Base-by-base conservation (phyloP, 2,113 vertebrate species). In the Coturnix japonica region DNA sequence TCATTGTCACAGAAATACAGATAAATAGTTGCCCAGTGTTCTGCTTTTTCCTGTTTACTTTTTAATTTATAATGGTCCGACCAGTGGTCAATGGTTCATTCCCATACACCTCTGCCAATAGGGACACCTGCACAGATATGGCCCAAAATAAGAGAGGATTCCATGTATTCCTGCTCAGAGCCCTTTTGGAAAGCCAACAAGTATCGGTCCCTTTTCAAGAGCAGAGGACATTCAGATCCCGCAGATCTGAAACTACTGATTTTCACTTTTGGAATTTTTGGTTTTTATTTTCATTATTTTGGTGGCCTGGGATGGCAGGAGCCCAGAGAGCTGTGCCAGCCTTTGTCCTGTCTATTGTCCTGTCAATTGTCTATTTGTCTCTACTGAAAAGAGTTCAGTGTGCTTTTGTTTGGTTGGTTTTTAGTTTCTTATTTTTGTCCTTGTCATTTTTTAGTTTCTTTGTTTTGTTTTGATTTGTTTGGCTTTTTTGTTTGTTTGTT, bases 11-110 rank as follows among this genome's bases (percentile, higher is more conserved):
- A 31, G 64, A 43, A 63, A 80, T 3, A 9, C 5, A 39, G 81
- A 60, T 37, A 18, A 90, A 94, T 8, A 95, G 69, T 56, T 71
- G 60, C 22, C 85, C 72, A 87, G 56, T 95, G 93, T 95, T 92
- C 72, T 60, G 9, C 76, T 85, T 13, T 56, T 96, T 96, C 94
- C 87, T 90, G 87, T 87, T 95, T 87, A 56, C 83, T 56, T 71
- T 83, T 83, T 39, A 23, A 74, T 85, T 83, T 64, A 78, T 33
- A 20, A 33, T 61, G 23, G 46, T 70, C 76, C 60, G 66, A 25
- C 6, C 2, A 3, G 35, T n/a, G 69, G 37, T 33, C 69, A 66
- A 2, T 67, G 57, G 33, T 70, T 83, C 0, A 0, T 16, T 93
- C 61, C 69, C 10, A 4, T 89, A 39, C 47, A 44, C 49, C 67